Conservation (phyloP, 2,888 invertebrate species). For the Horisme vitalbata region DNA sequence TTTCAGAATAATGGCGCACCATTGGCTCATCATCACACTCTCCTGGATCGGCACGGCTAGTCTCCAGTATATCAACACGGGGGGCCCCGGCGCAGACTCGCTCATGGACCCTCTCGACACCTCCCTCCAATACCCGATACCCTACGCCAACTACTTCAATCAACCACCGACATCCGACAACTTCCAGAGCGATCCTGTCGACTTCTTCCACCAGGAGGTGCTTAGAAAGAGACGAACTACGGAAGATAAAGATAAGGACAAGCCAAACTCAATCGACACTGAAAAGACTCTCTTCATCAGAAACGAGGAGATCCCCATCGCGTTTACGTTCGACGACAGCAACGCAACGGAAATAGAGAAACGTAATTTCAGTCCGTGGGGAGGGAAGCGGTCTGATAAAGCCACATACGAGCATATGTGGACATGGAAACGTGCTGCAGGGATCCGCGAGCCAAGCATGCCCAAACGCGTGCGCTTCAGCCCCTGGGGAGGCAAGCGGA, state of each 20-base stretch:
- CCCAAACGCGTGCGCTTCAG: conserved; percentile 75
- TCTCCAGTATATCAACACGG: conserved; percentile 66
- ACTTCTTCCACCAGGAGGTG: conserved; percentile 28
- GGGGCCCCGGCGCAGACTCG: conserved; percentile 45
- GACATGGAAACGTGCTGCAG: conserved; percentile 66
- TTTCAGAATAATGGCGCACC: conserved; percentile 70
- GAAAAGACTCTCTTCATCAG: conserved; percentile 51
- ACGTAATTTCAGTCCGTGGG: conserved; percentile 74
- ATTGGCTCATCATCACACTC: conserved; percentile 64
- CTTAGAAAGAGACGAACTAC: conserved; percentile 43
- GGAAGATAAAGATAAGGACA: conserved; percentile 40
- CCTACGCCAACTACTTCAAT: conserved; percentile 54
- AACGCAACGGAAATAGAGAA: conserved; percentile 52
- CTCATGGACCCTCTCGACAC: conserved; percentile 48
- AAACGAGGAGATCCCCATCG: conserved; percentile 42
- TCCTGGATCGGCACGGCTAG: conserved; percentile 66
- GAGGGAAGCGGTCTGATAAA: conserved; percentile 55
- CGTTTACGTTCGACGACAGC: conserved; percentile 49
- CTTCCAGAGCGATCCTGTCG: conserved; percentile 38
- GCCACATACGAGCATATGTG: conserved; percentile 55
- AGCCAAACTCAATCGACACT: conserved; percentile 49
- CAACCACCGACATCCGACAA: conserved; percentile 35
- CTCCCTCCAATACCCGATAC: conserved; percentile 46
- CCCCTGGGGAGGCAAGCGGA: conserved; percentile 76
- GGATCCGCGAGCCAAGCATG: conserved; percentile 69